Base-by-base conservation (phyloP, 2,888 invertebrate genomes). In the Dicyrtomina minuta region DNA sequence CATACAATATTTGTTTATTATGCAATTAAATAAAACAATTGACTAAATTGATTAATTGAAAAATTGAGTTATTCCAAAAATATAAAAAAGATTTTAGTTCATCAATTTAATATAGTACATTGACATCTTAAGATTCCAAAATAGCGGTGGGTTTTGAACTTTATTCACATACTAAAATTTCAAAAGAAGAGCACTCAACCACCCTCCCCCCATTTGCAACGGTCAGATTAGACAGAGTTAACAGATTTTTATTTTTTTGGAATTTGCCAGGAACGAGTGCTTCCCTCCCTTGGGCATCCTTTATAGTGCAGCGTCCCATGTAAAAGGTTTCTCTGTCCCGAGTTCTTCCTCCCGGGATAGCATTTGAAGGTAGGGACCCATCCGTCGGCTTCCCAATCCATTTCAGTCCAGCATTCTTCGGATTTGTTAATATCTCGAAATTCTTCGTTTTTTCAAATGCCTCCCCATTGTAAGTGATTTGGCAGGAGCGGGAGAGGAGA, bases 261-360 rank as follows among this genome's bases (percentile, higher is more conserved):
- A 66, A 75, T 68, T 77, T 76, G 33, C 77, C 77, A n/a, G 76
- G 75, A 6, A 70, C 27, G 66, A 66, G 68, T 1, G 67, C 58
- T 1, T 22, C 70, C 22, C 65, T 46, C 53, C 73, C 72, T 44
- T 64, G 26, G n/a, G 53, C 17, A 64, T 33, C 17, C 17, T n/a
- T 13, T 10, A 64, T 22, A 51, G 70, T 66, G 49, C 77, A 77
- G 20, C 74, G 68, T 33, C 75, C 67, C 26, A 72, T 70, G 69
- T 77, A 77, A 15, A 77, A 44, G 1, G 74, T 71, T 43, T 77
- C 76, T 17, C 77, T 58, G 49, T 77, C 75, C 58, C 73, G 74
- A 0, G 72, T 69, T 27, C 77, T 64, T 27, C 77, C 77, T 41
- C 75, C 76, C 2, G 59, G 58, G 41, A 76, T 53, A n/a, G 74